Evolutionary conservation across 2,888 invertebrate genomes (phyloP).

Genomic region (Empis livida): DNA sequence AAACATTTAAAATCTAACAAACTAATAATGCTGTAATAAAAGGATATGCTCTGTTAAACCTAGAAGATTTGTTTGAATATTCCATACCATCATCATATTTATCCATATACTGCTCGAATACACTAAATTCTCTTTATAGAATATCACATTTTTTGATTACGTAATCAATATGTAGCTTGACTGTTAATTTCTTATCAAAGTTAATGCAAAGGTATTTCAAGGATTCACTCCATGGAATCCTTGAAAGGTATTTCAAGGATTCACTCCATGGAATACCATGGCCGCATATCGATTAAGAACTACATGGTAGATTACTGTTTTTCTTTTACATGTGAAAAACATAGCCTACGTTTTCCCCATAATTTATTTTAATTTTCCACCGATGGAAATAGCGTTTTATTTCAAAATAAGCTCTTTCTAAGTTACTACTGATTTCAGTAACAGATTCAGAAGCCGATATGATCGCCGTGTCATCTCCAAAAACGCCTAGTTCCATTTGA

Average conservation of each 20-base stretch:
- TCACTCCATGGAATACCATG: neutral
- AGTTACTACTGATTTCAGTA: neutral
- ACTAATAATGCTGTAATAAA: too few species aligned
- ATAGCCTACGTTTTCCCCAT: neutral
- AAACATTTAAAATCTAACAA: too few species aligned
- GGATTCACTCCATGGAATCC: neutral
- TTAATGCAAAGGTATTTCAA: neutral
- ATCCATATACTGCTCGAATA: too few species aligned
- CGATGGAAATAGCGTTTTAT: neutral
- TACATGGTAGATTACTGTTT: neutral
- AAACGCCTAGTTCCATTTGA: neutral
- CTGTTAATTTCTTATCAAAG: neutral
- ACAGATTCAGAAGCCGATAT: neutral
- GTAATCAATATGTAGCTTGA: neutral
- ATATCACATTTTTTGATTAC: too few species aligned
- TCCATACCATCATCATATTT: too few species aligned
- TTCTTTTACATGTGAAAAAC: neutral
- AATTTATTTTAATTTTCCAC: neutral
- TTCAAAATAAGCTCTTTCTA: neutral
- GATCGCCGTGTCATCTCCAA: neutral
- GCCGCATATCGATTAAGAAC: neutral
- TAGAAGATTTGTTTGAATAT: too few species aligned
- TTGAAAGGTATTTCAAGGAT: too few species aligned
- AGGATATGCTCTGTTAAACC: too few species aligned
- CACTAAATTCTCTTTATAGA: too few species aligned